Evolutionary conservation across 2,888 invertebrate species (phyloP).

Genomic region (Melanophora roralis): DNA sequence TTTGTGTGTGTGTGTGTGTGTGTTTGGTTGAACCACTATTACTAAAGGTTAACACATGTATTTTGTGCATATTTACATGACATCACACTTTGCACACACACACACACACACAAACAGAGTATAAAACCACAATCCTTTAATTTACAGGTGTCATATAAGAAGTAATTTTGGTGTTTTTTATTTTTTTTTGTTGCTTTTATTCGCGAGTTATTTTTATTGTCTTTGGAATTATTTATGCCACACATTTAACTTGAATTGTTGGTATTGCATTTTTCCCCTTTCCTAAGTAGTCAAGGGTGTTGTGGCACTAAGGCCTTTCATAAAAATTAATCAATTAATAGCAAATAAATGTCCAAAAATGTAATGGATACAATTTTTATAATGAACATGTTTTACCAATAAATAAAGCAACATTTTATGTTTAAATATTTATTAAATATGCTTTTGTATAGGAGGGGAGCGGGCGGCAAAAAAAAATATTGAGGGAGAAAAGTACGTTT

Average conservation of each 20-base stretch:
- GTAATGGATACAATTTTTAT: slow-evolving; percentile 10
- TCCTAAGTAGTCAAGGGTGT: too few relatives aligned
- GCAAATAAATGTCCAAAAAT: slow-evolving; percentile 49
- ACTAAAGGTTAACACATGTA: neutral
- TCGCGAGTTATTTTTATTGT: slow-evolving; percentile 61
- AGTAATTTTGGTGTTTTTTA: neutral
- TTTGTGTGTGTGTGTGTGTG: neutral
- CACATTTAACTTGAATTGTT: slow-evolving; percentile 56
- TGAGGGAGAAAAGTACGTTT: slow-evolving; percentile 28
- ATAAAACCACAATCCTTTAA: slow-evolving; percentile 59
- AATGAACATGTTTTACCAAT: neutral
- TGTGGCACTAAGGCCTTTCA: neutral
- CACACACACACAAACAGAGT: too few relatives aligned
- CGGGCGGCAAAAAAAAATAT: neutral
- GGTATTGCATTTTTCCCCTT: neutral
- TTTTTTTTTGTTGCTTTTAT: slow-evolving; percentile 9
- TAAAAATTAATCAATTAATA: slow-evolving; percentile 62
- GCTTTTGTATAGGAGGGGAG: neutral
- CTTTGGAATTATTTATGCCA: slow-evolving; percentile 59
- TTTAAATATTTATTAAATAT: slow-evolving; percentile 57
- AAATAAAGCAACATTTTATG: slow-evolving; percentile 27
- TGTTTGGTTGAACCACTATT: neutral
- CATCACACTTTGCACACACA: slow-evolving; percentile 14
- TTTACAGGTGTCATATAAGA: slow-evolving; percentile 60
- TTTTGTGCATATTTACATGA: neutral